Percentiles rank a stretch among this genome's conserved stretches.
Conservation (phyloP, 2,797 vertebrate species). For the Cirrhinus molitorella region DNA sequence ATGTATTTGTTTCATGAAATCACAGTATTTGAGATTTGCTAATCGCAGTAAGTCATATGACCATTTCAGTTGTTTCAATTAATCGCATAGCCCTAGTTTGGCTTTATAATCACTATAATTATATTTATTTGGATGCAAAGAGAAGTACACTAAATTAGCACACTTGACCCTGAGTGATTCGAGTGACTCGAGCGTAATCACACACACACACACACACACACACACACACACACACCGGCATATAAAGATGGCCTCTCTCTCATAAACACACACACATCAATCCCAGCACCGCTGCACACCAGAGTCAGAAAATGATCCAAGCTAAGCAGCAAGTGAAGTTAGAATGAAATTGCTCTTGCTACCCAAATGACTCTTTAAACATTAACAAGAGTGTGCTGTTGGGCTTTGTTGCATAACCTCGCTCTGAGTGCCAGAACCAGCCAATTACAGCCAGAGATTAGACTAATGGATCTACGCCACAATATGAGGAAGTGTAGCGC, state of each 20-base stretch:
- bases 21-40: not conserved
- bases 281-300: constrained; percentile 15
- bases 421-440: constrained; percentile 54
- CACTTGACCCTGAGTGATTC: constrained; percentile 18
- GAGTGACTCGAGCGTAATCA: not conserved
- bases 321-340: constrained; percentile 59
- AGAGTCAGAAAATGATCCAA: constrained; percentile 45
- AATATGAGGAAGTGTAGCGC: constrained; percentile 52
- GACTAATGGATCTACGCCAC: constrained; percentile 59
- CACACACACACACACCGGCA: constrained; percentile 19
- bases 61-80: not conserved
- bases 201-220: constrained; percentile 12
- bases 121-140: not conserved
- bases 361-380: constrained; percentile 74
- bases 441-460: constrained; percentile 62
- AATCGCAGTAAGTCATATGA: not conserved
- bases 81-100: not conserved
- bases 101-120: constrained; percentile 7
- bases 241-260: not conserved
- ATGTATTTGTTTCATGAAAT: not conserved
- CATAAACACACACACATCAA: constrained; percentile 7
- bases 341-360: constrained; percentile 60
- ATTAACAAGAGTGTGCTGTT: constrained; percentile 75
- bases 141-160: not conserved
- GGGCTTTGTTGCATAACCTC: constrained; percentile 56